phyloP scores from a whole-genome alignment of 1,140 invertebrate species.

The Hermetia illucens region DNA sequence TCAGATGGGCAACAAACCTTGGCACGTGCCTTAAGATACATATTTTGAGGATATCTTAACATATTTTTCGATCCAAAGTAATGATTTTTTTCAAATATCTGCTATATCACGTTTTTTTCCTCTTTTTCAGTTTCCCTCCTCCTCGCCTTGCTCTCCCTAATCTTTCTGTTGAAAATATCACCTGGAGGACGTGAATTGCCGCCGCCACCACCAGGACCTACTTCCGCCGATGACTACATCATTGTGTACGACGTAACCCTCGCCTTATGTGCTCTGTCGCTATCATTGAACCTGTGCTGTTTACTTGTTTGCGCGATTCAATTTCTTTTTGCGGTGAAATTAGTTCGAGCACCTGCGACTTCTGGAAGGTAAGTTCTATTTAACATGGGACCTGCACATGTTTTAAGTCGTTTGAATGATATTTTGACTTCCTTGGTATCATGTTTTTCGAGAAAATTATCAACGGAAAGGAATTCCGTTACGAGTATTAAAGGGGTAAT shows the following conservation, averaged over 20 bases:
- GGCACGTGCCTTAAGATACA: not conserved
- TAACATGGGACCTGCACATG: too few species aligned
- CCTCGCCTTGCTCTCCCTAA: conserved; percentile 64
- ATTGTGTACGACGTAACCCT: conserved; percentile 83
- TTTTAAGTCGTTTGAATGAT: too few species aligned
- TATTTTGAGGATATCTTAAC: conserved; percentile 1
- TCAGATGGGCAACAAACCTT: not conserved
- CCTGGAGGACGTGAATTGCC: conserved; percentile 41
- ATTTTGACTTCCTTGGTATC: too few species aligned
- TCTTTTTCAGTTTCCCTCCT: conserved; percentile 51
- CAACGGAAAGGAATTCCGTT: too few species aligned
- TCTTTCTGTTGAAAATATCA: conserved; percentile 74
- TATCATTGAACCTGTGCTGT: conserved; percentile 79
- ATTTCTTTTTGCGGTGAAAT: conserved; percentile 83
- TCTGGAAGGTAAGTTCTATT: conserved; percentile 31
- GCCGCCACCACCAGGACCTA: conserved; percentile 35
- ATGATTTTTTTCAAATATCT: not conserved
- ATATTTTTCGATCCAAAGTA: not conserved
- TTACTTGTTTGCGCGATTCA: conserved; percentile 86
- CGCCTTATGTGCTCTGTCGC: conserved; percentile 70
- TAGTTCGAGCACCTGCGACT: conserved; percentile 58
- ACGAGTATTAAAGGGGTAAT: too few species aligned
- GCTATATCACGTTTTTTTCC: not conserved
- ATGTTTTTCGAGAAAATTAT: too few species aligned
- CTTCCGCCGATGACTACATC: conserved; percentile 61